Conservation (phyloP, 1,140 invertebrate species). For the Caenorhabditis inopinata region DNA sequence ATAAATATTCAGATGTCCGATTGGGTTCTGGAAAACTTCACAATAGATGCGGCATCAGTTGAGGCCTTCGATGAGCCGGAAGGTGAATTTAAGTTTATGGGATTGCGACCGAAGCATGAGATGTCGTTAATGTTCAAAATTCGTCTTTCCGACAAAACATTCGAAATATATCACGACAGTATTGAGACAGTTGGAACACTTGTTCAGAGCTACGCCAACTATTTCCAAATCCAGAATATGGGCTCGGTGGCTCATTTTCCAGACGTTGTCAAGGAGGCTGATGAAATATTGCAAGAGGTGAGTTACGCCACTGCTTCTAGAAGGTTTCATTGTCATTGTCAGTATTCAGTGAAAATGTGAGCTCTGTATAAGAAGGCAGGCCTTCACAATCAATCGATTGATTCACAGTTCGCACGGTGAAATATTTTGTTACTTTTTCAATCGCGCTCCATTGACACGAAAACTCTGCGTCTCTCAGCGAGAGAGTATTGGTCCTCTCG, state of each 20-base stretch:
- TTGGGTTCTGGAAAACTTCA: constrained; percentile 36
- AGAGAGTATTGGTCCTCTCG: too few species aligned
- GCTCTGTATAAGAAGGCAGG: too few species aligned
- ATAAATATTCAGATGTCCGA: constrained; percentile 29
- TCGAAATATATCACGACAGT: constrained; percentile 24
- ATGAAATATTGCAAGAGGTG: constrained; percentile 35
- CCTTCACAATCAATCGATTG: too few species aligned
- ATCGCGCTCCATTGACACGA: too few species aligned
- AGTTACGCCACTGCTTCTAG: neutral
- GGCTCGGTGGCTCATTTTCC: constrained; percentile 29
- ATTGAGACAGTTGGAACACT: constrained; percentile 38
- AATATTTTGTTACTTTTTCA: too few species aligned
- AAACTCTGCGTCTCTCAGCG: too few species aligned
- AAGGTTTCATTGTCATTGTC: too few species aligned
- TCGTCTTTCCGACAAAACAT: neutral
- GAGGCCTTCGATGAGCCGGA: neutral
- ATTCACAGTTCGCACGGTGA: too few species aligned
- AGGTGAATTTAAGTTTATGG: constrained; percentile 36
- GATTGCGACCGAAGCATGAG: constrained; percentile 32
- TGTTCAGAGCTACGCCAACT: constrained; percentile 12
- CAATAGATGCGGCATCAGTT: neutral
- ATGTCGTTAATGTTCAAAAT: constrained; percentile 9
- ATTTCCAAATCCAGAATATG: neutral
- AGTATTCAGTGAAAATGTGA: too few species aligned
- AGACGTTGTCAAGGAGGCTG: constrained; percentile 26